These are phyloP conservation scores for Meloidogyne hapla DNA, from an alignment of 1,140 invertebrate species.

Conservation along the genomic window DNA sequence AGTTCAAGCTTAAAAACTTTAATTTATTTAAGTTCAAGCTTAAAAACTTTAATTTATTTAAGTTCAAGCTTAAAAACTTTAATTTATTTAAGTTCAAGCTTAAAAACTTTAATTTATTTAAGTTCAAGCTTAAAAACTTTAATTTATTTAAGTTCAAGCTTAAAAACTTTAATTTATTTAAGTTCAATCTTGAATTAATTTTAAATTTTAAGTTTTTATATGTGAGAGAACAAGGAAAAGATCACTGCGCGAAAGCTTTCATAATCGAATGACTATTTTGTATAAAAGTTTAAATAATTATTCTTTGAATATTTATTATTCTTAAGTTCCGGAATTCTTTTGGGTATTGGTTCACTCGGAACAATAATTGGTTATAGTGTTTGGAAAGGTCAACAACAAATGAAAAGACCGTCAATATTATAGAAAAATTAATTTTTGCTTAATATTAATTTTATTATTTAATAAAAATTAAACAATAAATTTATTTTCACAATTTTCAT, in stretches of 20 bases:
- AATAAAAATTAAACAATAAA: background rate
- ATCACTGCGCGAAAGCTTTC: conserved; percentile 33
- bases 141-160: too few species aligned
- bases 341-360: conserved; percentile 25
- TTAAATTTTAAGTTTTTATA: conserved; percentile 23
- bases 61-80: too few species aligned
- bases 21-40: too few species aligned
- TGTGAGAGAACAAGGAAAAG: conserved; percentile 27
- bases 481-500: background rate
- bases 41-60: too few species aligned
- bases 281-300: background rate
- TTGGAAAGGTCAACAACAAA: conserved; percentile 15
- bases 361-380: conserved; percentile 29
- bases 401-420: background rate
- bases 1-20: too few species aligned
- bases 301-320: background rate
- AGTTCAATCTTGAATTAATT: too few species aligned
- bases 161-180: too few species aligned
- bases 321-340: conserved; percentile 27
- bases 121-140: too few species aligned
- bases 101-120: too few species aligned
- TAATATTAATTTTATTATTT: background rate
- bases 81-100: too few species aligned
- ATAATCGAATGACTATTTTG: conserved; percentile 32
- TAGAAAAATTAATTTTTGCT: background rate